Evolutionary conservation across 1,140 invertebrate species (phyloP).

Genomic region (Dinothrombium tinctorium): DNA sequence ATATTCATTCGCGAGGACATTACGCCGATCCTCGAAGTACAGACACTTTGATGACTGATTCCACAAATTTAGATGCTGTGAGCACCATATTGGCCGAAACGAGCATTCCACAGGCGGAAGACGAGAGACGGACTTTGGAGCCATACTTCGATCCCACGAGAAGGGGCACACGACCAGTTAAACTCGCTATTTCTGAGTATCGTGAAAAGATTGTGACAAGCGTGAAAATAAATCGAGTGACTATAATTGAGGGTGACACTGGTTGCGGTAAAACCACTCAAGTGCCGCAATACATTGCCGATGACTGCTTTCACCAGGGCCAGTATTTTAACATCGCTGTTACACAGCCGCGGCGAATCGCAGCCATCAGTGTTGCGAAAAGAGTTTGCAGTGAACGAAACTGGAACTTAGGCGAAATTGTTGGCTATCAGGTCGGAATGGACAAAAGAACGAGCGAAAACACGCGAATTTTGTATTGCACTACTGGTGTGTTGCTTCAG

Average conservation of each 20-base stretch:
- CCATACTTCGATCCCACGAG: too few species aligned
- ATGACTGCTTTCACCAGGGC: slow-evolving; percentile 28
- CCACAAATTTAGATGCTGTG: too few species aligned
- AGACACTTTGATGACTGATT: too few species aligned
- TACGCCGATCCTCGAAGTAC: too few species aligned
- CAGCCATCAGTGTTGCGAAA: slow-evolving; percentile 52
- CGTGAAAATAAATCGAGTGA: slow-evolving; percentile 36
- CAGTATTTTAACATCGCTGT: slow-evolving; percentile 54
- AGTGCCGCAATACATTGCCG: slow-evolving; percentile 78
- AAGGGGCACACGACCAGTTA: too few species aligned
- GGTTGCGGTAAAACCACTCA: slow-evolving; percentile 64
- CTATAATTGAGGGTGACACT: slow-evolving; percentile 73
- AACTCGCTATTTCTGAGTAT: too few species aligned
- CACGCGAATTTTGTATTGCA: slow-evolving; percentile 62
- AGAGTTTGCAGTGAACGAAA: slow-evolving; percentile 48
- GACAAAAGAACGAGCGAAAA: slow-evolving; percentile 32
- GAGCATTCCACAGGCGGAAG: too few species aligned
- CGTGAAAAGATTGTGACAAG: too few species aligned
- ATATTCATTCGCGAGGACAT: too few species aligned
- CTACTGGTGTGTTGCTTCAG: slow-evolving; percentile 41
- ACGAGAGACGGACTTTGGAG: too few species aligned
- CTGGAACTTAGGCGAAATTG: slow-evolving; percentile 43
- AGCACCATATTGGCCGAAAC: too few species aligned
- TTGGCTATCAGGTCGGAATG: slow-evolving; percentile 58
- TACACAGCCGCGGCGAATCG: slow-evolving; percentile 62